Conservation (phyloP, 2,888 invertebrate species). For the Cynaeus angustus region DNA sequence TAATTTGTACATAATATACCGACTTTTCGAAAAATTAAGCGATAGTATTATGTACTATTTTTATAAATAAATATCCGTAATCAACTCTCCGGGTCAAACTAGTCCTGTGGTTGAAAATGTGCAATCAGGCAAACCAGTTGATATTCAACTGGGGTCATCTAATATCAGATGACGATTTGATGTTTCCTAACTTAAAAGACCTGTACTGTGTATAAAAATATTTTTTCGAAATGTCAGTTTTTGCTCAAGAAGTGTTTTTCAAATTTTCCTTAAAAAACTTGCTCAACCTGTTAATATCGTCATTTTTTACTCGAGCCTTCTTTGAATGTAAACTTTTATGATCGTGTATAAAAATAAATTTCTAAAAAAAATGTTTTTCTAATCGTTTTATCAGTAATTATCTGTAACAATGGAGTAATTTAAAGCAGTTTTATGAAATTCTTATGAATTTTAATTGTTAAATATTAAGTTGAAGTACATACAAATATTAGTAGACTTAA, state of each 20-base stretch:
- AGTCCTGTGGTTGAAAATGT: constrained; percentile 39
- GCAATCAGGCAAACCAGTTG: constrained; percentile 26
- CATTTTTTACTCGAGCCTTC: neutral
- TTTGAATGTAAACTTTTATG: no score
- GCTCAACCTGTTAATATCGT: neutral
- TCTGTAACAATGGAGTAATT: no score
- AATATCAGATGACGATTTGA: constrained; percentile 14
- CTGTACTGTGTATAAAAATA: constrained; percentile 16
- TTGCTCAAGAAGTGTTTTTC: neutral
- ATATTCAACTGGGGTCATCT: constrained; percentile 35
- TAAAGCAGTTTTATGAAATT: no score
- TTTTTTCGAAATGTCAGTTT: neutral
- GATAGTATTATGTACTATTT: constrained; percentile 13
- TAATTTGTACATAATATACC: no score
- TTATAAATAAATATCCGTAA: neutral
- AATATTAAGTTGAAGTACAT: no score
- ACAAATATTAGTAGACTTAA: no score
- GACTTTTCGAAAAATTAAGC: neutral
- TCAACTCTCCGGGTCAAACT: constrained; percentile 27
- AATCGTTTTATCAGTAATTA: no score
- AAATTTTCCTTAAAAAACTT: neutral
- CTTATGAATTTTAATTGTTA: no score
- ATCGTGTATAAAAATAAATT: no score
- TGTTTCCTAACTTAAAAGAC: constrained; percentile 15
- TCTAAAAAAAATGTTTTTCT: no score